Conservation (phyloP, 1,140 invertebrate species). For the Pantala flavescens region DNA sequence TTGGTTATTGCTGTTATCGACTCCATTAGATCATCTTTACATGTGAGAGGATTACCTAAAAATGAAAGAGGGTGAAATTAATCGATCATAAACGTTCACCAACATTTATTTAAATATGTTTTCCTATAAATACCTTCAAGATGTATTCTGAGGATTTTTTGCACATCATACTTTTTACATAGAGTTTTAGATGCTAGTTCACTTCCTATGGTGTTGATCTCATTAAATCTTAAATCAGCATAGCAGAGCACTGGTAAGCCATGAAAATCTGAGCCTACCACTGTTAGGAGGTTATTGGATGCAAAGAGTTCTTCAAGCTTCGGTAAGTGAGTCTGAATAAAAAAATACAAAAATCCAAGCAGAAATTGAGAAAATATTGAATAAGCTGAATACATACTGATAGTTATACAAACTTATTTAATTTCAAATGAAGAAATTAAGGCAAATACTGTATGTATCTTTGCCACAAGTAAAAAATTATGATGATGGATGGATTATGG, state of each 20-base stretch:
- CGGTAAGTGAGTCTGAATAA: constrained; percentile 60
- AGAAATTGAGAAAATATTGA: background rate
- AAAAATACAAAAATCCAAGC: constrained; percentile 23
- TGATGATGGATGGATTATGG: no score
- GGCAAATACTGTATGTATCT: constrained; percentile 16
- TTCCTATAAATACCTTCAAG: constrained; percentile 49
- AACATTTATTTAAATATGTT: background rate
- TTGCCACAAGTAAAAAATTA: background rate
- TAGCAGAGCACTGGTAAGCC: constrained; percentile 63
- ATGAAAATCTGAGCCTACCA: constrained; percentile 52
- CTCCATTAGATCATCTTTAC: background rate
- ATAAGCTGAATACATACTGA: background rate
- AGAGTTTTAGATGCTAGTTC: constrained; percentile 65
- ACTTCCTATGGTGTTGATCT: constrained; percentile 54
- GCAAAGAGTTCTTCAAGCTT: constrained; percentile 61
- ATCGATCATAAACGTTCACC: background rate
- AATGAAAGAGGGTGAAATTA: background rate
- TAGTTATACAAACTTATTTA: no score
- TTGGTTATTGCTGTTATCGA: background rate
- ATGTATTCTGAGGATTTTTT: constrained; percentile 61
- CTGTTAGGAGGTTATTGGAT: constrained; percentile 54
- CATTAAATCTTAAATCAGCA: constrained; percentile 64
- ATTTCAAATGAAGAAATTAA: constrained; percentile 18
- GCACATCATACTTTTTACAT: constrained; percentile 62
- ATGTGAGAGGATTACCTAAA: background rate